Evolutionary conservation across 2,888 invertebrate genomes (phyloP).

Genomic region (Zhuqinia jingwanae): DNA sequence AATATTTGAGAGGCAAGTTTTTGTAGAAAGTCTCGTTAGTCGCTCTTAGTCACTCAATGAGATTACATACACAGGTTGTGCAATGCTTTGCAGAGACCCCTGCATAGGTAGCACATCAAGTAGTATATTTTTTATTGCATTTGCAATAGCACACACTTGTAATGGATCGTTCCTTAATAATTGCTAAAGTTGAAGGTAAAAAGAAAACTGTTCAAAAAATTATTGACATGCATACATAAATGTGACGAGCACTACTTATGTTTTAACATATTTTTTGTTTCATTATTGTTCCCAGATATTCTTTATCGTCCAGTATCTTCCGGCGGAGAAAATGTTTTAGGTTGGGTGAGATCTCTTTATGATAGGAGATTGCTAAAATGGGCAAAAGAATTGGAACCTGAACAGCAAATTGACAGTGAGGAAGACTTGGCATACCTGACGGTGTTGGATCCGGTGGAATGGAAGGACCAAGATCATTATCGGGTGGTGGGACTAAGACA

Average conservation of each 20-base stretch:
- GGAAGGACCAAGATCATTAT: constrained; percentile 99
- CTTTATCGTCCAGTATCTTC: constrained; percentile 73
- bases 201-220: too few relatives aligned
- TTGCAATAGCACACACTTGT: background rate
- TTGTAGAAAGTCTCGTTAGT: background rate
- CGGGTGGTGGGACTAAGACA: constrained; percentile 94
- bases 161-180: constrained; percentile 67
- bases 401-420: constrained; percentile 81
- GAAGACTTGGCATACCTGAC: constrained; percentile 92
- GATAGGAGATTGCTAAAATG: constrained; percentile 50
- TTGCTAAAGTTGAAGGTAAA: constrained; percentile 72
- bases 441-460: constrained; percentile 96
- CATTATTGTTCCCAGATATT: constrained; percentile 74
- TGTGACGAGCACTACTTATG: too few relatives aligned
- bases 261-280: background rate
- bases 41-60: background rate
- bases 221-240: too few relatives aligned
- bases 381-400: constrained; percentile 45
- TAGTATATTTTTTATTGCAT: background rate
- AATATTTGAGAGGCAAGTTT: background rate
- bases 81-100: constrained; percentile 1
- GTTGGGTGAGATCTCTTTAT: constrained; percentile 58
- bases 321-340: constrained; percentile 59
- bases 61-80: background rate
- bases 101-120: too few relatives aligned